Evolutionary conservation across 2,113 vertebrate species (phyloP), one percentile per base, ranked within the genome.

Genomic region (Hystrix brachyura): DNA sequence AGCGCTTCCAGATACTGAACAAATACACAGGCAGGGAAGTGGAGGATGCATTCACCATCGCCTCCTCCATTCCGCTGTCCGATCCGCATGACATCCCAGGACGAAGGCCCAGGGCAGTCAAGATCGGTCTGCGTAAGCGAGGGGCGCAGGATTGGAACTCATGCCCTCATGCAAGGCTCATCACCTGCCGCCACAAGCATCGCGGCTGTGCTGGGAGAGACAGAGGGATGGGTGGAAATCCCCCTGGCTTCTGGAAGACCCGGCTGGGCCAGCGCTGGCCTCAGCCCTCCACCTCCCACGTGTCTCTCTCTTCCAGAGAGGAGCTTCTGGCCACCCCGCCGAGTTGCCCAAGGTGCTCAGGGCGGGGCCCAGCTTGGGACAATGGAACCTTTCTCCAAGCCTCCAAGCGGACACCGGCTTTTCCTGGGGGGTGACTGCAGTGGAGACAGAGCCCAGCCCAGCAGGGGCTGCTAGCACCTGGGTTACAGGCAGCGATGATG

Each of bases 341-440:
- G 80, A 95, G 76, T 62, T 27, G 7, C 78, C 87, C 55, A 48
- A 67, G 74, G 89, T 82, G 51, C 59, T 78, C 34, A 48, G 83
- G 95, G 95, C 0, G 55, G 93, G 87, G 87, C 18, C 1, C 17
- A 65, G 43, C 32, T 27, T 21, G 93, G 89, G 92, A 97, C 92
- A 97, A 97, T 84, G 38, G 85, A 88, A 78, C 60, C 95, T 96
- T 98, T 98, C 92, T 98, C 88, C 43, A 83, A 82, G 69, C 81
- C 92, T 98, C 88, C 43, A 83, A 82, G 69, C 81, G 92, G 93
- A 87, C 51, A 64, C 34, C 7, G 81, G 48, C 48, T 80, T 83
- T 51, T 91, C 65, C 71, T 8, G 27, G 57, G 38, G 25, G 21
- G 25, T 19, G 3, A 74, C 62, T 18, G 32, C 86, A 60, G 95